Evolutionary conservation across 2,113 vertebrate genomes (phyloP), one percentile per base, ranked within the genome.

Genomic region (Vulpes ferrilata): DNA sequence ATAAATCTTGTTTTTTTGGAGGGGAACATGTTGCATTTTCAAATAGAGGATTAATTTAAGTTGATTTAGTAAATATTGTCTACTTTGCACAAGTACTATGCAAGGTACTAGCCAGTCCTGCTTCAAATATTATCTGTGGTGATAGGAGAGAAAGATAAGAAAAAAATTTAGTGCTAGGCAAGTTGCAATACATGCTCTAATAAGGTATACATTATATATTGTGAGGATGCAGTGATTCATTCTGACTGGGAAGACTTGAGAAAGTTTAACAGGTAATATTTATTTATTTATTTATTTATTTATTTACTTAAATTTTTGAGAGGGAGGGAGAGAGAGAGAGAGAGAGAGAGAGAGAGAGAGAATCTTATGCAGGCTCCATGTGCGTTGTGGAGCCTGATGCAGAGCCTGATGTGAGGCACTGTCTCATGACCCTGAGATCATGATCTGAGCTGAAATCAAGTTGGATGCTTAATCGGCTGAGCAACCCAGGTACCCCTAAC

Each of bases 31-130:
- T 57, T 78, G 22, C 48, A 48, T 90, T 94, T 95, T 83, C 16
- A 94, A 80, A 88, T 95, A 86, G 85, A 91, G 17, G 10, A 87
- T 88, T 88, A 83, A 80, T 43, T 92, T 62, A 79, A 96, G 48
- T 92, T 92, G 11, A 84, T 55, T 91, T n/a, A 82, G 23, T 25
- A 92, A 73, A 79, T 69, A 59, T 35, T 65, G 35, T 32, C 43
- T 83, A 59, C 0, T 57, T n/a, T 73, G 9, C 43, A 1, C 25
- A 88, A n/a, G 64, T 48, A 76, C 48, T 73, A 23, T 80, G 19
- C 86, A 82, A 79, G 38, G 16, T 74, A 51, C 15, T 30, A 93
- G 59, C 38, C 35, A 87, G 4, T 32, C 25, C 12, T 67, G 74
- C 51, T 69, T 90, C 65, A 86, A 60, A 60, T 93, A 83, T 60